These are phyloP conservation scores for Trididemnum clinides DNA, from an alignment of 23 tunicate genomes.

Conservation along the genomic window DNA sequence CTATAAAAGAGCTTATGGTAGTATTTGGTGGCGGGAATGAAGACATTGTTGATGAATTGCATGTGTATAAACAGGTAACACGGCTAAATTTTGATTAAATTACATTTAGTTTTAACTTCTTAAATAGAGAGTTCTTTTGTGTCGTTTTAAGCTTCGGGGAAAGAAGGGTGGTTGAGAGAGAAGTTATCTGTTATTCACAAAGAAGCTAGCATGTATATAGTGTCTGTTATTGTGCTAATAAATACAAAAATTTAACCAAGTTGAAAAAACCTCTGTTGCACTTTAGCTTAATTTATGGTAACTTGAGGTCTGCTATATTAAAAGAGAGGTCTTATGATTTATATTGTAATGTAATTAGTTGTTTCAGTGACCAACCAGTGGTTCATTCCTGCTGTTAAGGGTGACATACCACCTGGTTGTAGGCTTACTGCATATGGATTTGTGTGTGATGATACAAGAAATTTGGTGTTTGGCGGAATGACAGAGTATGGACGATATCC, in stretches of 20 bases:
- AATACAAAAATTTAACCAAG: too few relatives aligned
- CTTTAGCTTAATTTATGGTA: too few relatives aligned
- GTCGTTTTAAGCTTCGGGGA: neutral
- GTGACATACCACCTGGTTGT: constrained; percentile 85
- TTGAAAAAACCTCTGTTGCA: too few relatives aligned
- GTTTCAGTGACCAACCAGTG: constrained; percentile 77
- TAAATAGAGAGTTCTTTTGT: constrained; percentile 63
- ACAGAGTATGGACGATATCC: constrained; percentile 85
- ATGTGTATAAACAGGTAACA: constrained; percentile 82
- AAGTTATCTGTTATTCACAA: too few relatives aligned
- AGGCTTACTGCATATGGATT: constrained; percentile 92
- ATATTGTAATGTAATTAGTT: too few relatives aligned
- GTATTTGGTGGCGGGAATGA: constrained; percentile 90
- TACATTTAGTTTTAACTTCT: too few relatives aligned
- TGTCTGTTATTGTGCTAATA: too few relatives aligned
- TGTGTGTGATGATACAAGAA: constrained; percentile 77
- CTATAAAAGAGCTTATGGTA: constrained; percentile 73
- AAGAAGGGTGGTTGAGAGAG: neutral
- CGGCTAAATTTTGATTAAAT: too few relatives aligned
- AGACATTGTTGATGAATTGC: constrained; percentile 78
- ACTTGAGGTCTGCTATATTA: constrained; percentile 4
- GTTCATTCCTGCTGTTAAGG: constrained; percentile 77
- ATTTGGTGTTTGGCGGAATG: constrained; percentile 89
- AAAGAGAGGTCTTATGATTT: too few relatives aligned
- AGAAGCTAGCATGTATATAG: too few relatives aligned